Percentiles rank a stretch among this genome's conserved stretches.
phyloP scores from a whole-genome alignment of 1,140 invertebrate genomes.

The Neoseiulus cucumeris region DNA sequence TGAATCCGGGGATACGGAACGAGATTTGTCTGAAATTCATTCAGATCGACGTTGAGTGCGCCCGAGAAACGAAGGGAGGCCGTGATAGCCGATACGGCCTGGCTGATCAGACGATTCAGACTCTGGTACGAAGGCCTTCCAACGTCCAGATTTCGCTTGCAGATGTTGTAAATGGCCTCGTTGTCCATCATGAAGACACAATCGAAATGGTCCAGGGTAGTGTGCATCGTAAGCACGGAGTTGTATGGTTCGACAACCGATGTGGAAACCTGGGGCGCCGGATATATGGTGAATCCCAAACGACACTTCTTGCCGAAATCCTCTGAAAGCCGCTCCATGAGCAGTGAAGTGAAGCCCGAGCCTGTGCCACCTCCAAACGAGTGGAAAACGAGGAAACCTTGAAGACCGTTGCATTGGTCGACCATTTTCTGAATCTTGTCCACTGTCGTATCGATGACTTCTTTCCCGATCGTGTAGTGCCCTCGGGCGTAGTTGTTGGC shows the following conservation, averaged over 20 bases:
- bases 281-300: conserved; percentile 35
- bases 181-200: conserved; percentile 54
- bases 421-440: no score
- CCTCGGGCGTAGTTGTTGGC: conserved; percentile 38
- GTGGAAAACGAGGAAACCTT: conserved; percentile 22
- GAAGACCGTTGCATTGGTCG: no score
- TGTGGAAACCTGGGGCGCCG: conserved; percentile 36
- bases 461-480: conserved; percentile 39
- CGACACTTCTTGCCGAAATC: no score
- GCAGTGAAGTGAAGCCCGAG: conserved; percentile 32
- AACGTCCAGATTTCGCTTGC: conserved; percentile 39
- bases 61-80: conserved; percentile 48
- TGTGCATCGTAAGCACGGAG: conserved; percentile 54
- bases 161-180: conserved; percentile 52
- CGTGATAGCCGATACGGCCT: conserved; percentile 39
- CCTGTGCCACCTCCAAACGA: conserved; percentile 34
- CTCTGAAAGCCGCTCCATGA: conserved; percentile 30
- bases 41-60: conserved; percentile 45
- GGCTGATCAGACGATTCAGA: conserved; percentile 34
- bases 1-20: conserved; percentile 48
- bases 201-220: conserved; percentile 53
- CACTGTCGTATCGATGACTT: conserved; percentile 28
- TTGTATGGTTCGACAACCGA: conserved; percentile 78
- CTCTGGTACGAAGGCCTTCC: conserved; percentile 38
- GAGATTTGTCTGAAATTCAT: conserved; percentile 46